phyloP scores from a whole-genome alignment of 2,888 invertebrate genomes.

The Osmoderma eremita region DNA sequence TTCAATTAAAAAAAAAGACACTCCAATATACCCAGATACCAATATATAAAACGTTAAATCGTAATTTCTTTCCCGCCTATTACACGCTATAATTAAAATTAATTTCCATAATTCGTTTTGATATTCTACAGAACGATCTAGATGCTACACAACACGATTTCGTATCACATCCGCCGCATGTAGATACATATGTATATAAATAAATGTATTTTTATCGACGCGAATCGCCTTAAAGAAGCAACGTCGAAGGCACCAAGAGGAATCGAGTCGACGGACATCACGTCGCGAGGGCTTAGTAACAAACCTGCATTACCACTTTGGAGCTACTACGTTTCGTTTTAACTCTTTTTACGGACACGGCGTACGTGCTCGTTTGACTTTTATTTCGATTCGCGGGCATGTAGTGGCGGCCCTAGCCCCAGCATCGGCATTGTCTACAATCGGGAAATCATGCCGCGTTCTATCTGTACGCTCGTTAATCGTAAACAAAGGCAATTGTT shows the following conservation, averaged over 20 bases:
- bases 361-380: conserved; percentile 19
- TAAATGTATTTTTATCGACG: conserved; percentile 9
- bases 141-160: too few species aligned
- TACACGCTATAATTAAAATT: too few species aligned
- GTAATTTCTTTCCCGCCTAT: too few species aligned
- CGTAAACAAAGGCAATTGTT: neutral
- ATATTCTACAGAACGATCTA: too few species aligned
- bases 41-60: too few species aligned
- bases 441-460: too few species aligned
- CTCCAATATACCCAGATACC: too few species aligned
- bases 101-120: too few species aligned
- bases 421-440: neutral
- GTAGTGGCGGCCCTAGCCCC: conserved; percentile 13
- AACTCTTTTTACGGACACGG: conserved; percentile 30
- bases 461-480: too few species aligned
- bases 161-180: too few species aligned
- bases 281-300: conserved; percentile 43
- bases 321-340: conserved; percentile 44
- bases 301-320: conserved; percentile 47
- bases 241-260: conserved; percentile 2
- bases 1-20: too few species aligned
- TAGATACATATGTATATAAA: neutral
- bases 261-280: neutral
- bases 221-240: conserved; percentile 21
- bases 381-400: conserved; percentile 11